Percentiles rank a stretch among this genome's conserved stretches.
Conservation (phyloP, 2,888 invertebrate species). For the Rhopalosiphum nymphaeae region DNA sequence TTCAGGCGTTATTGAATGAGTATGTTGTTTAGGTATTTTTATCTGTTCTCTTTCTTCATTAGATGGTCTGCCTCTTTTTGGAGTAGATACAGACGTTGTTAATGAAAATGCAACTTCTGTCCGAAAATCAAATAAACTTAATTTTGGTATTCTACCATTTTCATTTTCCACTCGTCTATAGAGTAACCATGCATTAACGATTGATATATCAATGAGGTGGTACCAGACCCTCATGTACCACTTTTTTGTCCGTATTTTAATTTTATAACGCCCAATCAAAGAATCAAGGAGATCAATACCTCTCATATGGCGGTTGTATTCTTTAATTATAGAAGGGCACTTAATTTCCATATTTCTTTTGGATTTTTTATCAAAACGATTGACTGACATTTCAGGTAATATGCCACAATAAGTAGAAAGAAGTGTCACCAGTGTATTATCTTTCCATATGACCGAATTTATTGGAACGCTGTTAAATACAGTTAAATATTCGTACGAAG, state of each 20-base stretch:
- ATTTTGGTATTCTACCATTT: slow-evolving; percentile 23
- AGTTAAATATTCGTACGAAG: slow-evolving; percentile 67
- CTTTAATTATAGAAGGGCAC: slow-evolving; percentile 35
- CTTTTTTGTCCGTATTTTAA: slow-evolving; percentile 66
- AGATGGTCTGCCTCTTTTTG: neutral
- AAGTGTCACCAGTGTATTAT: slow-evolving; percentile 56
- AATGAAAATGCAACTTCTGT: slow-evolving; percentile 9
- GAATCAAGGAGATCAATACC: slow-evolving; percentile 49
- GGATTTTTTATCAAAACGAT: slow-evolving; percentile 16
- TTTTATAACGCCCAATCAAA: slow-evolving; percentile 66
- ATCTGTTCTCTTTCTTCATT: neutral
- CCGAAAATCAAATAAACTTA: slow-evolving; percentile 12
- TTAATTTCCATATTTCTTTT: slow-evolving; percentile 16
- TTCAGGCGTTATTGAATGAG: neutral
- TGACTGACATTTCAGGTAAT: neutral
- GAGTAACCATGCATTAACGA: slow-evolving; percentile 66
- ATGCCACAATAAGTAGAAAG: slow-evolving; percentile 36
- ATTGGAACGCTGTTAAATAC: slow-evolving; percentile 67
- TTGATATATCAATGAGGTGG: slow-evolving; percentile 66
- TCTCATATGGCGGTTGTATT: slow-evolving; percentile 58
- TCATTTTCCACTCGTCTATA: slow-evolving; percentile 13
- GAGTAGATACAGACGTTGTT: neutral
- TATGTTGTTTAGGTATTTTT: neutral
- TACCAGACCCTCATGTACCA: slow-evolving; percentile 67
- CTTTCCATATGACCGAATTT: slow-evolving; percentile 68